A percentile compares a stretch with the other conserved stretches of the same genome.
These are phyloP conservation scores for Griposia aprilina DNA, from an alignment of 2,888 invertebrate species.

Conservation along the genomic window DNA sequence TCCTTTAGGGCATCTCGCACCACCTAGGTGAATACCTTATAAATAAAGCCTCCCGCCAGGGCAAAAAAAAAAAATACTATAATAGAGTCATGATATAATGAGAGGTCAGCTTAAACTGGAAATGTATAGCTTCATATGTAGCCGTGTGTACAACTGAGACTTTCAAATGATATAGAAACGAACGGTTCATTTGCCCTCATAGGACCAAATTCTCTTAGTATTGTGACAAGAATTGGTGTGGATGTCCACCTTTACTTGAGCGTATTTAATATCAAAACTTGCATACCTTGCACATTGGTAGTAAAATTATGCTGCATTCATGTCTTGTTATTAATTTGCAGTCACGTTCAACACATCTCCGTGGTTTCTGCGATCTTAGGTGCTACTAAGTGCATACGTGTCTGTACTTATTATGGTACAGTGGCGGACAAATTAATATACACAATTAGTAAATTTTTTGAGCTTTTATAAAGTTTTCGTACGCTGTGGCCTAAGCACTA, in stretches of 20 bases:
- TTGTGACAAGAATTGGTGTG: not conserved
- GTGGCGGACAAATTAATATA: slow-evolving; percentile 22
- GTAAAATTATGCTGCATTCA: slow-evolving; percentile 34
- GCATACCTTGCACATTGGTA: not conserved
- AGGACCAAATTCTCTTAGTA: not conserved
- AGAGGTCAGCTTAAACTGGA: too few relatives aligned
- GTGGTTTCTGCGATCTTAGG: slow-evolving; percentile 6
- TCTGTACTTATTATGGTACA: slow-evolving; percentile 14
- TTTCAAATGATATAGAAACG: not conserved
- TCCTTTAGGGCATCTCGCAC: too few relatives aligned
- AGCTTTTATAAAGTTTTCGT: not conserved
- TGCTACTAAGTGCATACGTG: slow-evolving; percentile 18
- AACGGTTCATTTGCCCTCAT: not conserved
- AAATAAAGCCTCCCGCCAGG: too few relatives aligned
- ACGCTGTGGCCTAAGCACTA: too few relatives aligned
- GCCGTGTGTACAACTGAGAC: too few relatives aligned
- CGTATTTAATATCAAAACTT: not conserved
- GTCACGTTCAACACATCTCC: slow-evolving; percentile 27
- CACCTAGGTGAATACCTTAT: too few relatives aligned
- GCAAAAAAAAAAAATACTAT: too few relatives aligned
- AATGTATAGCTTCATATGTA: too few relatives aligned
- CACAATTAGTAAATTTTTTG: not conserved
- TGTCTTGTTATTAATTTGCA: slow-evolving; percentile 29
- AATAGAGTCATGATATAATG: too few relatives aligned
- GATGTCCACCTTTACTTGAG: not conserved